phyloP scores from a whole-genome alignment of 2,113 vertebrate species.

The Paradisaea rubra region DNA sequence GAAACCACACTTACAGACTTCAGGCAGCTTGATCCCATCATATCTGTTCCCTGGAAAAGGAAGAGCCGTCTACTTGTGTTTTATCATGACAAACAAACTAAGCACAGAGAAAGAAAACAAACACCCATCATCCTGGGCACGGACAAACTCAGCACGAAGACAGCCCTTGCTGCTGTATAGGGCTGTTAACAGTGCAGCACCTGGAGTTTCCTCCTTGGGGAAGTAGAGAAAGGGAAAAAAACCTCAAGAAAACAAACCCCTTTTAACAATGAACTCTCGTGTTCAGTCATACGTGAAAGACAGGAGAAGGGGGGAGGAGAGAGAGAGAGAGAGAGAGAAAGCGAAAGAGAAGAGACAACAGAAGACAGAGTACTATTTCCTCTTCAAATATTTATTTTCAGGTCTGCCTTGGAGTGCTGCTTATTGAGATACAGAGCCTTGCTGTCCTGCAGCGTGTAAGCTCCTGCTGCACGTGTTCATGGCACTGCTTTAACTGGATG shows the following conservation, averaged over 20 bases:
- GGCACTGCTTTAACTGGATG: not conserved
- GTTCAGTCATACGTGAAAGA: slow-evolving; percentile 36
- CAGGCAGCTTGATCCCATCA: not conserved
- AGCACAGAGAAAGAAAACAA: not conserved
- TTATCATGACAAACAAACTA: not conserved
- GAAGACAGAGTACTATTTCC: slow-evolving; percentile 33
- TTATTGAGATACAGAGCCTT: slow-evolving; percentile 30
- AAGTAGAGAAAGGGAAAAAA: not conserved
- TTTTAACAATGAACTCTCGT: slow-evolving; percentile 3
- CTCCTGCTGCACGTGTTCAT: not conserved
- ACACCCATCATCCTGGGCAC: not conserved
- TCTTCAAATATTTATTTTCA: slow-evolving; percentile 58
- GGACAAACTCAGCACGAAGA: not conserved
- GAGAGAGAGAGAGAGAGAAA: not conserved
- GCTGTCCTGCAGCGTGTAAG: not conserved
- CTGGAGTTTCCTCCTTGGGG: not conserved
- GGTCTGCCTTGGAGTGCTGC: not conserved
- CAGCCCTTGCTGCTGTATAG: not conserved
- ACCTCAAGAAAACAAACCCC: not conserved
- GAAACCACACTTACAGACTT: not conserved
- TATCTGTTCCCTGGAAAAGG: not conserved
- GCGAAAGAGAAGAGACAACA: not conserved
- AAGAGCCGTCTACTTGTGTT: not conserved
- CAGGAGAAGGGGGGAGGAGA: not conserved
- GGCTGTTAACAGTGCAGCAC: not conserved